phyloP scores from a whole-genome alignment of 1,140 invertebrate species.

The Euura lappo region DNA sequence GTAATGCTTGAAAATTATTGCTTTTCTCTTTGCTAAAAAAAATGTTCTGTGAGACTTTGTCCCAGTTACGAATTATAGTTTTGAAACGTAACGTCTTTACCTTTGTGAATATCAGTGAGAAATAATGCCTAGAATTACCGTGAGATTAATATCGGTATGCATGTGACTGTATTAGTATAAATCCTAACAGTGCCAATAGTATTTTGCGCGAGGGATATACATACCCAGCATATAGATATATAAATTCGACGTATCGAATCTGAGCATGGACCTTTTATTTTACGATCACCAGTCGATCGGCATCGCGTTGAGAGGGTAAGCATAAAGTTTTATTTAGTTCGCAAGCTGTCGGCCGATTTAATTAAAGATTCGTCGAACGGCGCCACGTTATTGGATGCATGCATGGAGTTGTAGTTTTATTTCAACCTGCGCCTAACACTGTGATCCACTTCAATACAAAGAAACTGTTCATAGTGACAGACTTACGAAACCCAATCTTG shows the following conservation, averaged over 20 bases:
- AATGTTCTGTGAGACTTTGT: too few species aligned
- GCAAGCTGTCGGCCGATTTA: constrained; percentile 27
- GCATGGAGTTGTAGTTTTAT: constrained; percentile 14
- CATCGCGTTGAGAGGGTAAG: constrained; percentile 14
- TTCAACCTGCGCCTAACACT: constrained; percentile 12
- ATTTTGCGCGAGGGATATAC: too few species aligned
- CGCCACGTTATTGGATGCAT: constrained; percentile 24
- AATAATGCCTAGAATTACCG: too few species aligned
- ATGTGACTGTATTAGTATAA: too few species aligned
- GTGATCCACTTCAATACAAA: constrained; percentile 11
- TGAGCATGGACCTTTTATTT: not conserved
- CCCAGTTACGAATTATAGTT: too few species aligned
- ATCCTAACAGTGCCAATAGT: too few species aligned
- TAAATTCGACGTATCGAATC: constrained; percentile 4
- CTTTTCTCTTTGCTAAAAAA: too few species aligned
- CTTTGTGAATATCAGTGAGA: too few species aligned
- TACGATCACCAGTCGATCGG: constrained; percentile 16
- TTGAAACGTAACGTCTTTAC: too few species aligned
- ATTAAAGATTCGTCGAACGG: constrained; percentile 31
- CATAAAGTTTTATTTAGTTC: constrained; percentile 27
- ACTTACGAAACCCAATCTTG: too few species aligned
- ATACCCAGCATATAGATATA: not conserved
- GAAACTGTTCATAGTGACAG: not conserved
- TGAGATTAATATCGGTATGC: too few species aligned
- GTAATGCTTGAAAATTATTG: too few species aligned